Percentiles rank a stretch among this genome's conserved stretches.
These are phyloP conservation scores for Scaptomyza reducta DNA, from an alignment of 2,888 invertebrate species.

Conservation along the genomic window DNA sequence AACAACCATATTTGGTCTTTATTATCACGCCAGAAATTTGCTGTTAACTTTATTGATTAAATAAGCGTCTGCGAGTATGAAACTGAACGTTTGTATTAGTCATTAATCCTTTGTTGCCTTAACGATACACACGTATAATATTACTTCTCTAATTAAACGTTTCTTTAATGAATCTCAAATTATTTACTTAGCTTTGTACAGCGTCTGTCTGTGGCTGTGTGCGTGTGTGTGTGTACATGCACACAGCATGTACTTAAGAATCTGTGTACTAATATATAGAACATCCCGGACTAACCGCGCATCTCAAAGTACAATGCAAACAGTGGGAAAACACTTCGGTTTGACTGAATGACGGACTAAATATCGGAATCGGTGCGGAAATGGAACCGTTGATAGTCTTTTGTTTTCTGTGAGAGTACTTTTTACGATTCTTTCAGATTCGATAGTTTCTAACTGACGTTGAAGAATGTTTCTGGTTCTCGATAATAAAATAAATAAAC, in stretches of 20 bases:
- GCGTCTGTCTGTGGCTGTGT: background rate
- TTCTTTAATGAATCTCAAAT: conserved; percentile 21
- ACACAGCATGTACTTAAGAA: conserved; percentile 25
- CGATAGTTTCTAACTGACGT: background rate
- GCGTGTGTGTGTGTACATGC: conserved; percentile 8
- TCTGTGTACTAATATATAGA: conserved; percentile 13
- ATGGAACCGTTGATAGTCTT: conserved; percentile 9
- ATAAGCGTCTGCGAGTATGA: conserved; percentile 43
- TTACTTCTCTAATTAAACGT: conserved; percentile 30
- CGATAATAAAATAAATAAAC: background rate
- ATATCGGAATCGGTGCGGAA: conserved; percentile 10
- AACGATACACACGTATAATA: conserved; percentile 12
- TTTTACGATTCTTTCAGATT: conserved; percentile 1
- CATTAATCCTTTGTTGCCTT: conserved; percentile 4
- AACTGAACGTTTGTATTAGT: conserved; percentile 30
- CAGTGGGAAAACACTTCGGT: conserved; percentile 13
- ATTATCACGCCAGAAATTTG: conserved; percentile 11
- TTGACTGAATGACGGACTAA: conserved; percentile 11
- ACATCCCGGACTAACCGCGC: background rate
- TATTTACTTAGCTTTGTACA: conserved; percentile 25
- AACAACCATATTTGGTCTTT: background rate
- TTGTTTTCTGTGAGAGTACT: conserved; percentile 13
- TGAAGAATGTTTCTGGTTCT: background rate
- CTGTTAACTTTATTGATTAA: conserved; percentile 66
- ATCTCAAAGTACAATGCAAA: conserved; percentile 46